Percentiles rank a stretch among this genome's conserved stretches.
Conservation (phyloP, 2,888 invertebrate species). For the Erebia ligea region DNA sequence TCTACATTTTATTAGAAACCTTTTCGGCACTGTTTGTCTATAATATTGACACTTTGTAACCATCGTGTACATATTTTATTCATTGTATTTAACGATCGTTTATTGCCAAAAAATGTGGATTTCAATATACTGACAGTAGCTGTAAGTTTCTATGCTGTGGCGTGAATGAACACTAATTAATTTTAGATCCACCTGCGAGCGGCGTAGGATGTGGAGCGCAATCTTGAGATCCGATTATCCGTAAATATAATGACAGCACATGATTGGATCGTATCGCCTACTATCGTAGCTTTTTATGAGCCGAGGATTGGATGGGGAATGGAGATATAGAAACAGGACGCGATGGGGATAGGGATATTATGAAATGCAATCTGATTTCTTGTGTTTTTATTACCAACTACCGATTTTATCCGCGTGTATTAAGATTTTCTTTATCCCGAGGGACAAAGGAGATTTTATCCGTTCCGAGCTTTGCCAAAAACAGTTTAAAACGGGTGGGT, state of each 20-base stretch:
- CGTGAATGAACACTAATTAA: slow-evolving; percentile 53
- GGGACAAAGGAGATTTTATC: too few relatives aligned
- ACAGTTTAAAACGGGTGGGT: too few relatives aligned
- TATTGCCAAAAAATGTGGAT: neutral
- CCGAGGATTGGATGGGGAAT: too few relatives aligned
- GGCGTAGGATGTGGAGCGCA: slow-evolving; percentile 50
- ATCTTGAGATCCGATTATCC: slow-evolving; percentile 57
- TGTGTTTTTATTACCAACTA: neutral
- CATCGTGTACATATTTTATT: too few relatives aligned
- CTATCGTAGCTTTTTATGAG: neutral
- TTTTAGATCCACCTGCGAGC: slow-evolving; percentile 50
- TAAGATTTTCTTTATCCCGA: too few relatives aligned
- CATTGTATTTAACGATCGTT: too few relatives aligned
- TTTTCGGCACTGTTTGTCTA: too few relatives aligned
- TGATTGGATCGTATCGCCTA: slow-evolving; percentile 38
- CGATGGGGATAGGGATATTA: neutral
- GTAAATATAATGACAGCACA: slow-evolving; percentile 55
- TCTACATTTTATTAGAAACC: too few relatives aligned
- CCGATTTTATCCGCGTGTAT: neutral
- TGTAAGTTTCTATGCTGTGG: slow-evolving; percentile 32
- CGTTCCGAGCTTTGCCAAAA: too few relatives aligned
- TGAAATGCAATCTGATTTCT: neutral
- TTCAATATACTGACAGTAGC: neutral
- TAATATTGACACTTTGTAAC: too few relatives aligned
- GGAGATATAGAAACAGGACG: neutral